A percentile compares a stretch with the other conserved stretches of the same genome.
phyloP scores from a whole-genome alignment of 2,888 invertebrate genomes.

The Agriotes lineatus region DNA sequence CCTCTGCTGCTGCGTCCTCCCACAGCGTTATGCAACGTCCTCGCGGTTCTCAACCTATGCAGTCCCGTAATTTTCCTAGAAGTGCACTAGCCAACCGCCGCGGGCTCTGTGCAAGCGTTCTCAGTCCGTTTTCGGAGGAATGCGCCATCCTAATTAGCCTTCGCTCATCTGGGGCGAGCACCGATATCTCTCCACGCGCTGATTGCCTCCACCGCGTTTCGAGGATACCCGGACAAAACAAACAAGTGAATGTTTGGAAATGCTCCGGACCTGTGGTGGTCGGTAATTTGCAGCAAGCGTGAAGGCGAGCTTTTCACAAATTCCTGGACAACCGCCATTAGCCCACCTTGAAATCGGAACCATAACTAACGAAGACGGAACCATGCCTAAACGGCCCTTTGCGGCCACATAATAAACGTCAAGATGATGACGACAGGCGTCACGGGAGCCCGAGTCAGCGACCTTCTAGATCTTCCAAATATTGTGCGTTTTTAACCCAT shows the following conservation, averaged over 20 bases:
- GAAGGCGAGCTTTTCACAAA: slow-evolving; percentile 9
- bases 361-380: no score
- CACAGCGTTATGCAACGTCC: slow-evolving; percentile 36
- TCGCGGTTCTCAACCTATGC: slow-evolving; percentile 31
- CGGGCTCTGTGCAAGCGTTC: slow-evolving; percentile 28
- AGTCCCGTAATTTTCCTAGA: slow-evolving; percentile 42
- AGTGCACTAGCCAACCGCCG: slow-evolving; percentile 25
- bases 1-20: slow-evolving; percentile 27
- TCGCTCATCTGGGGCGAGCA: neutral
- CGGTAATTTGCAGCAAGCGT: no score
- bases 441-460: slow-evolving; percentile 10
- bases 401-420: slow-evolving; percentile 12
- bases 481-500: slow-evolving; percentile 12
- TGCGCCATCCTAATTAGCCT: neutral
- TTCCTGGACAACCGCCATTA: neutral
- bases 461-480: neutral
- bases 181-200: neutral
- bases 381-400: slow-evolving; percentile 28
- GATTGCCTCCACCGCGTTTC: no score
- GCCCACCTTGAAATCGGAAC: slow-evolving; percentile 30
- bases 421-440: slow-evolving; percentile 20
- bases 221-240: no score
- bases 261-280: no score
- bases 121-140: slow-evolving; percentile 18
- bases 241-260: no score